Base-by-base conservation (phyloP, 2,888 invertebrate genomes). In the Physocephala rufipes region DNA sequence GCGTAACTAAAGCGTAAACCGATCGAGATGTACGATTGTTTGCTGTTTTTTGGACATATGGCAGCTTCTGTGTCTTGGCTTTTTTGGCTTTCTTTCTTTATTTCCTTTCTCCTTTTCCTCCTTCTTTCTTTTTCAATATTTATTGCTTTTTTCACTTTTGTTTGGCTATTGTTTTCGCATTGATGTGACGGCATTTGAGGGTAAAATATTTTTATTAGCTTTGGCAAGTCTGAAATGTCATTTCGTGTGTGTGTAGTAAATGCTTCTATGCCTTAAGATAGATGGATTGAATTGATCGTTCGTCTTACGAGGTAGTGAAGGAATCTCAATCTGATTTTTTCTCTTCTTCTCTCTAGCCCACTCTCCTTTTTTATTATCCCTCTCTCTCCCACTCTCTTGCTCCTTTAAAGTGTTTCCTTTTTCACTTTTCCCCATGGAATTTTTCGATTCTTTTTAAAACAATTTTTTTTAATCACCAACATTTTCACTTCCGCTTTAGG, bases 401-500 rank as follows among this genome's bases (percentile, higher is more conserved):
- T 30, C 45, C 19, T 62, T 62, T 19, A n/a, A n/a, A 26, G 36
- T 36, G 36, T 9, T 9, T 28, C 24, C 61, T 28, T 61, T 62
- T 62, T 43, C 19, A 7, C 43, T 36, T 36, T 28, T 26, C 16
- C n/a, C 12, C 61, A n/a, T 19, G 4, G 36, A 12, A 55, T 21
- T 24, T 28, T 30, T 62, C 15, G 2, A 63, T n/a, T 64, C 47
- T 64, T 55, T 55, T 9, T 15, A 15, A 5, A 55, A 2, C n/a
- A 26, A 55, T 55, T 55, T n/a, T 61, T 61, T 61, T 4, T 0
- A 15, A 53, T 36, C 21, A 49, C 36, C 19, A 16, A 47, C 45
- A 30, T 26, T 26, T 58, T 55, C 70, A 70, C 36, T 65, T 70
- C 70, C 70, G 70, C 30, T 65, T 58, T 28, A 65, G 5, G 36